Conservation (phyloP, 92 coral and sea anemone genomes). For the Plumapathes pennacea region DNA sequence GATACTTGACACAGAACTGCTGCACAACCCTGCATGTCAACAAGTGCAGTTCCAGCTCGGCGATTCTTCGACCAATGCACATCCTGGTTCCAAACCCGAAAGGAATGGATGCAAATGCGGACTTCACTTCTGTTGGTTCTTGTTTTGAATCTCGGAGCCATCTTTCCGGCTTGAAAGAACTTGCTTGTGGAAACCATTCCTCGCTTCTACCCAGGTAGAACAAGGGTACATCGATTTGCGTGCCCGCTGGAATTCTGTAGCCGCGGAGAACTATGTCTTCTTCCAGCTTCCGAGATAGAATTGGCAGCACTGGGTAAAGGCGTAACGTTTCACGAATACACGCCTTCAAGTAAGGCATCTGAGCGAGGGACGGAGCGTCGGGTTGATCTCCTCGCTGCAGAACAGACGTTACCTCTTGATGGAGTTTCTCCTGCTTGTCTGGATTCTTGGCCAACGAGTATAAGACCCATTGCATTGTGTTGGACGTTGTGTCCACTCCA, state of each 20-base stretch:
- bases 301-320: constrained; percentile 45
- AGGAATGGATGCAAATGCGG: constrained; percentile 64
- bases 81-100: constrained; percentile 81
- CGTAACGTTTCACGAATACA: constrained; percentile 75
- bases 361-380: constrained; percentile 31
- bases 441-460: constrained; percentile 74
- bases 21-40: constrained; percentile 51
- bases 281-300: constrained; percentile 16
- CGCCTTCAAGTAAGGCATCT: constrained; percentile 77
- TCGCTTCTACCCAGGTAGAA: constrained; percentile 53
- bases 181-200: constrained; percentile 43
- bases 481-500: constrained; percentile 82
- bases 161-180: constrained; percentile 67
- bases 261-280: constrained; percentile 54
- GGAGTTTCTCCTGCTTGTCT: constrained; percentile 53
- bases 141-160: constrained; percentile 47
- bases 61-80: constrained; percentile 75
- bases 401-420: constrained; percentile 51
- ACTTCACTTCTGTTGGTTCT: constrained; percentile 1
- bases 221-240: constrained; percentile 6
- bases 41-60: constrained; percentile 65
- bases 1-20: constrained; percentile 48
- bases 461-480: constrained; percentile 76
- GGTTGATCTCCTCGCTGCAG: constrained; percentile 32
- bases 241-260: constrained; percentile 59